Evolutionary conservation across 1,140 invertebrate genomes (phyloP).

Genomic region (Bemisia tabaci): DNA sequence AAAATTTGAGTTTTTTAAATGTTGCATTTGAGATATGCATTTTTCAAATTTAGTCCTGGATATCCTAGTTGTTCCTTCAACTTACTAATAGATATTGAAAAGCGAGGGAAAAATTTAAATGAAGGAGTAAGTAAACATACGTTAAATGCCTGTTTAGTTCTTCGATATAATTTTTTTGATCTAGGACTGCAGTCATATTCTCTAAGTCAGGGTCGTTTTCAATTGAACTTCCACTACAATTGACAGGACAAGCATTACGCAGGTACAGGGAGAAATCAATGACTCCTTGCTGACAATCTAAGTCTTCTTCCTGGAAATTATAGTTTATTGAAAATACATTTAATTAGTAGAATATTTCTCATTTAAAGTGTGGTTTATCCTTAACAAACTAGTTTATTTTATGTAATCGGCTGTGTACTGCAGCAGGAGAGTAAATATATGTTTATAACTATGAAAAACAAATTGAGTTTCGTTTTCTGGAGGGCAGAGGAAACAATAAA

Average conservation of each 20-base stretch:
- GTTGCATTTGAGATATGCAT: not conserved
- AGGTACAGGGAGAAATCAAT: conserved; percentile 93
- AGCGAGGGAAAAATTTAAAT: no score
- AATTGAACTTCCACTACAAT: conserved; percentile 13
- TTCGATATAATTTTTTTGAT: conserved; percentile 98
- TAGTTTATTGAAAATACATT: conserved; percentile 10
- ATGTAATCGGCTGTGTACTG: no score
- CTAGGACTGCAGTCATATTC: conserved; percentile 85
- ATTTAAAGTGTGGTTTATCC: no score
- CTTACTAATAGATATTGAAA: no score
- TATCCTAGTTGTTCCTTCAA: no score
- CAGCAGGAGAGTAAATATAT: no score
- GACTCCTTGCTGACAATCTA: conserved; percentile 90
- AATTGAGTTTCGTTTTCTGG: no score
- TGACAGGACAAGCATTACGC: conserved; percentile 39
- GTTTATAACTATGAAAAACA: no score
- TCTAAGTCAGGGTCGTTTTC: conserved; percentile 43
- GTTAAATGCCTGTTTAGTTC: conserved; percentile 94
- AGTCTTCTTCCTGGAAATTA: conserved; percentile 70
- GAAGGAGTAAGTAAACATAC: no score
- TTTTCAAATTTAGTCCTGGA: not conserved
- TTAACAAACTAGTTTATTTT: no score
- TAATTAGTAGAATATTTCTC: no score
- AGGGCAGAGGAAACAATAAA: no score
- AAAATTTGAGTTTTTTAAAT: not conserved